phyloP scores from a whole-genome alignment of 2,888 invertebrate species.

The Patella caerulea region DNA sequence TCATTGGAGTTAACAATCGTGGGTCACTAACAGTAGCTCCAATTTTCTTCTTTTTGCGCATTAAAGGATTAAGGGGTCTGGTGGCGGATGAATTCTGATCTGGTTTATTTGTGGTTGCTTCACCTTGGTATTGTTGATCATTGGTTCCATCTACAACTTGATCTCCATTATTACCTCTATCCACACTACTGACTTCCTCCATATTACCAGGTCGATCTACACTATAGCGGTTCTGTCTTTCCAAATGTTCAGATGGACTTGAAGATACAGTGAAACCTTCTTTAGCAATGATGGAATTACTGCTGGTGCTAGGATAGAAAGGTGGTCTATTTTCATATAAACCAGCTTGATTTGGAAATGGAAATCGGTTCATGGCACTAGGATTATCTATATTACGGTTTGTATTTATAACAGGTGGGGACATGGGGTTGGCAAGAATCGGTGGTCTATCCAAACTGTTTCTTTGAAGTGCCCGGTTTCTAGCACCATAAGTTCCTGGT shows the following conservation, averaged over 20 bases:
- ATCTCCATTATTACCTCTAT: neutral
- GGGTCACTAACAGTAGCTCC: neutral
- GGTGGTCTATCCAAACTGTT: neutral
- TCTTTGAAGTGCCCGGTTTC: neutral
- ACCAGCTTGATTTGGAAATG: too few relatives aligned
- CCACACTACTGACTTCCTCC: neutral
- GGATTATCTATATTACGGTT: neutral
- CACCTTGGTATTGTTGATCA: neutral
- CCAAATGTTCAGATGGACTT: neutral
- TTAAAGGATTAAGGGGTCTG: neutral
- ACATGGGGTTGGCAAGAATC: neutral
- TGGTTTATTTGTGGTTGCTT: neutral
- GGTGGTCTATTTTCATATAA: neutral
- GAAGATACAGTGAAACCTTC: neutral
- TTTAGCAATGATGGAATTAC: neutral
- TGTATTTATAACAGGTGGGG: neutral
- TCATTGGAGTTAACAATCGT: neutral
- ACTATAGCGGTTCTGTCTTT: neutral
- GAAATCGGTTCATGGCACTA: too few relatives aligned
- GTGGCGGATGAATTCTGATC: neutral
- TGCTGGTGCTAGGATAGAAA: neutral
- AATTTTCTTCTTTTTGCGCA: neutral
- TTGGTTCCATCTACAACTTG: neutral
- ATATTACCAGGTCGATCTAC: neutral
- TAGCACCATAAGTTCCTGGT: slow-evolving; percentile 1